phyloP scores from a whole-genome alignment of 2,888 invertebrate genomes.

The Eupithecia inturbata region DNA sequence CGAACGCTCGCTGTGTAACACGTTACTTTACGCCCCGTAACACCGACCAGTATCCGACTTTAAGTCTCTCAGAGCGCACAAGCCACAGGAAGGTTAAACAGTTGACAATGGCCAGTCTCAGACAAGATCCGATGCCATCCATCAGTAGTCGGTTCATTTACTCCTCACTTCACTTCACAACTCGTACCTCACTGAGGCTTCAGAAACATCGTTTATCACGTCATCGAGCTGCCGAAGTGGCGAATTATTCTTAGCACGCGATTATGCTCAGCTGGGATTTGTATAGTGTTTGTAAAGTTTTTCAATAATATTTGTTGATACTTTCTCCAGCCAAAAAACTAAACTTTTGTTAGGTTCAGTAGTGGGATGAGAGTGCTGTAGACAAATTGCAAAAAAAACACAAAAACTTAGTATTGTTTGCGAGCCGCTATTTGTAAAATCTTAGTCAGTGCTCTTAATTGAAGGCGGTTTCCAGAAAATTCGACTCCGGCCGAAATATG shows the following conservation, averaged over 20 bases:
- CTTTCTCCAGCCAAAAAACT: too few species aligned
- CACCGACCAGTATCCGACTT: too few species aligned
- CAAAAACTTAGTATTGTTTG: too few species aligned
- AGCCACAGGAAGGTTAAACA: neutral
- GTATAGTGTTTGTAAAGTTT: too few species aligned
- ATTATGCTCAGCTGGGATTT: neutral
- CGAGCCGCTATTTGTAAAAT: too few species aligned
- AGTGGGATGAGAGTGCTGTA: too few species aligned
- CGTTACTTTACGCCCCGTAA: too few species aligned
- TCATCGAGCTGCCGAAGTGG: neutral
- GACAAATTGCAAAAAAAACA: too few species aligned
- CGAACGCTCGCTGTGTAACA: too few species aligned
- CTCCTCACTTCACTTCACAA: neutral
- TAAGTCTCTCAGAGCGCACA: neutral
- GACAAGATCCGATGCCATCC: neutral
- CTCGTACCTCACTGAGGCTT: neutral
- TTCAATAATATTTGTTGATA: too few species aligned
- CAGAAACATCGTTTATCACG: constrained; percentile 1
- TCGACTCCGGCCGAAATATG: constrained; percentile 18
- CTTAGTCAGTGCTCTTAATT: neutral
- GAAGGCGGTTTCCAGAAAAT: neutral
- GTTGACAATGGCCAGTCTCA: neutral
- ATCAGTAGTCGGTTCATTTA: neutral
- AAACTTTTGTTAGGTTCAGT: too few species aligned
- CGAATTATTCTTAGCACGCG: neutral